These are phyloP conservation scores for Drosophila tropicalis DNA, from an alignment of 1,140 invertebrate genomes.

Conservation along the genomic window DNA sequence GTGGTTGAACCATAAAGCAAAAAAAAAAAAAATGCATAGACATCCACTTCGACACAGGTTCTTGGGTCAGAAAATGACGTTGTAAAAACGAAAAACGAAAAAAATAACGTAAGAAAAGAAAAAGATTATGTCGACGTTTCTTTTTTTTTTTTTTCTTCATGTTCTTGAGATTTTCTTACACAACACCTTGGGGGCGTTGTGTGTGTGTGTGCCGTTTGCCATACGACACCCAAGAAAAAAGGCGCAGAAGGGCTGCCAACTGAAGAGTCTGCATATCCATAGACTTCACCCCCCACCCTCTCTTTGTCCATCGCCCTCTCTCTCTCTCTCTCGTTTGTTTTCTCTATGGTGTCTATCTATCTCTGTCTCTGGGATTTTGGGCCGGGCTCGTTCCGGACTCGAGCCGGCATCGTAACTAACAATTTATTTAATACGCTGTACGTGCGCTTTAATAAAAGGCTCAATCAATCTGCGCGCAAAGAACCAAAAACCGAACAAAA, in stretches of 20 bases:
- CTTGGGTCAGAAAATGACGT: conserved; percentile 62
- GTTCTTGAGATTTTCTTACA: conserved; percentile 69
- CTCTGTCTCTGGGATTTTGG: conserved; percentile 24
- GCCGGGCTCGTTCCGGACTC: conserved; percentile 47
- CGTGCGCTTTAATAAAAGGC: conserved; percentile 82
- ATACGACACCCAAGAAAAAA: conserved; percentile 66
- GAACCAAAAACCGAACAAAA: conserved; percentile 45
- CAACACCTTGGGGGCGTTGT: conserved; percentile 78
- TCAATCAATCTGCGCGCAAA: conserved; percentile 72
- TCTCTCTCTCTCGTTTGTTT: background rate
- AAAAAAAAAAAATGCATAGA: conserved; percentile 58
- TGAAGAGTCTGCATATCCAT: conserved; percentile 23
- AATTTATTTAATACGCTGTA: conserved; percentile 82
- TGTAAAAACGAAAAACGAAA: conserved; percentile 64
- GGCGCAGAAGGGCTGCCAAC: conserved; percentile 56
- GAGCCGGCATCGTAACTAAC: conserved; percentile 75
- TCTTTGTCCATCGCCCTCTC: background rate
- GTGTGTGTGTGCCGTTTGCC: conserved; percentile 47
- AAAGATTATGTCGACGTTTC: conserved; percentile 43
- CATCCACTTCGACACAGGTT: conserved; percentile 57
- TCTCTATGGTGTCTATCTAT: too few species aligned
- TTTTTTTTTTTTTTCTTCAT: conserved; percentile 56
- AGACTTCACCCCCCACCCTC: background rate
- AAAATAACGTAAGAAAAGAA: conserved; percentile 8
- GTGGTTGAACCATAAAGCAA: conserved; percentile 76